Conservation (phyloP, 1,140 invertebrate genomes). For the Arion vulgaris region DNA sequence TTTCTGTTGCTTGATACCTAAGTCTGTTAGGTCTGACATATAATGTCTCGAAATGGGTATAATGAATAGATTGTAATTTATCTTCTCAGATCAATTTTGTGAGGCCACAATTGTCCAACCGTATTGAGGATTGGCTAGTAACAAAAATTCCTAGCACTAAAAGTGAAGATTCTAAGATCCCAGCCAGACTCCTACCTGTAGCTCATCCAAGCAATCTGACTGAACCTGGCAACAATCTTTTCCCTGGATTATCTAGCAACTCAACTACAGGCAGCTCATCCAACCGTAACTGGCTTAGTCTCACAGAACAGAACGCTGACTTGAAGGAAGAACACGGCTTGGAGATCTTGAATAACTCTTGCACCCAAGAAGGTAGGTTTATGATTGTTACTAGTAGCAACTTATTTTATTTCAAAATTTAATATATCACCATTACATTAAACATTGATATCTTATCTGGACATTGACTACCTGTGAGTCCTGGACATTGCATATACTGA, state of each 20-base stretch:
- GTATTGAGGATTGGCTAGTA: constrained; percentile 53
- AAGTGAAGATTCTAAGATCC: background rate
- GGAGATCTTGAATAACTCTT: constrained; percentile 56
- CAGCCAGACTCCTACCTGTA: background rate
- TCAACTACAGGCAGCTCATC: constrained; percentile 36
- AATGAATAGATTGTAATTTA: too few relatives aligned
- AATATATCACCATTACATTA: too few relatives aligned
- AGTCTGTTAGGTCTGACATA: too few relatives aligned
- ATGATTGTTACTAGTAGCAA: too few relatives aligned
- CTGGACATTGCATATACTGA: too few relatives aligned
- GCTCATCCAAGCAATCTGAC: background rate
- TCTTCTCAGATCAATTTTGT: constrained; percentile 46
- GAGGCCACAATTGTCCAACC: constrained; percentile 47
- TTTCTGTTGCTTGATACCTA: too few relatives aligned
- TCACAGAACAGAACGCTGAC: constrained; percentile 56
- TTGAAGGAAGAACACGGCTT: constrained; percentile 62
- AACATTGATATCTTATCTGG: too few relatives aligned
- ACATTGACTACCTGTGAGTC: too few relatives aligned
- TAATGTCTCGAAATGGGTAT: too few relatives aligned
- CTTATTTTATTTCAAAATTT: too few relatives aligned
- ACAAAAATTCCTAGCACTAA: background rate
- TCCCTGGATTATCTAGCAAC: background rate
- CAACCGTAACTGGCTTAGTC: constrained; percentile 59
- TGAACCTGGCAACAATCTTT: background rate
- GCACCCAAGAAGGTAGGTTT: constrained; percentile 10